phyloP scores from a whole-genome alignment of 2,113 vertebrate species.

The Nycticryphes semicollaris region DNA sequence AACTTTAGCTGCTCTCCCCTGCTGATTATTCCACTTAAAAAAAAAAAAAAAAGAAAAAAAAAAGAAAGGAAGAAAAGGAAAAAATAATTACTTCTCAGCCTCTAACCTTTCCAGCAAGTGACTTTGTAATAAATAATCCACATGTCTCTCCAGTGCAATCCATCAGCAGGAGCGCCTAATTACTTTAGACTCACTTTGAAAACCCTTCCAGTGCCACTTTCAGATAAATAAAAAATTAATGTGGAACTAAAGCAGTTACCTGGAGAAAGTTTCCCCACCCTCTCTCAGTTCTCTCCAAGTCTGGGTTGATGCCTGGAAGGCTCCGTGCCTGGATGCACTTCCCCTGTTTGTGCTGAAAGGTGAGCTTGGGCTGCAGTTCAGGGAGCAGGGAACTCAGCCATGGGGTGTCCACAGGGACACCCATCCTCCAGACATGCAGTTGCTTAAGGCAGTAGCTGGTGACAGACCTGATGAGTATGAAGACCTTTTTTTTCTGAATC shows the following conservation, averaged over 20 bases:
- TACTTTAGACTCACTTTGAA: slow-evolving; percentile 80
- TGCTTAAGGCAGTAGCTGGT: not conserved
- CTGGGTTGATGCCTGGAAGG: not conserved
- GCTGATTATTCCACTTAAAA: slow-evolving; percentile 31
- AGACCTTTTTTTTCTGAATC: not conserved
- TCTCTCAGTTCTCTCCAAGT: not conserved
- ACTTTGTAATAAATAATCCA: slow-evolving; percentile 83
- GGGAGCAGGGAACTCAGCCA: not conserved
- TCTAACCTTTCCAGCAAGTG: slow-evolving; percentile 83
- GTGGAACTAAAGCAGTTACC: slow-evolving; percentile 16
- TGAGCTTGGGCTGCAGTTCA: not conserved
- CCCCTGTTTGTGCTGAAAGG: not conserved
- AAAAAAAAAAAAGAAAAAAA: slow-evolving; percentile 53
- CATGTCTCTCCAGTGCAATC: slow-evolving; percentile 76
- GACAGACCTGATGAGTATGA: not conserved
- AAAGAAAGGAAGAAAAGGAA: slow-evolving; percentile 34
- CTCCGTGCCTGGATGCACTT: not conserved
- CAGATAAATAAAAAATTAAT: slow-evolving; percentile 83
- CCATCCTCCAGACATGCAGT: not conserved
- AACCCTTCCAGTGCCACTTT: slow-evolving; percentile 73
- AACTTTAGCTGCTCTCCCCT: slow-evolving; percentile 47
- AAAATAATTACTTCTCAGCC: slow-evolving; percentile 83
- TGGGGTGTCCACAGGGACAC: not conserved
- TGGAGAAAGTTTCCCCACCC: not conserved
- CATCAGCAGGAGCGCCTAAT: slow-evolving; percentile 78